Evolutionary conservation across 2,888 invertebrate genomes (phyloP).

Genomic region (Phyto melanocephala): DNA sequence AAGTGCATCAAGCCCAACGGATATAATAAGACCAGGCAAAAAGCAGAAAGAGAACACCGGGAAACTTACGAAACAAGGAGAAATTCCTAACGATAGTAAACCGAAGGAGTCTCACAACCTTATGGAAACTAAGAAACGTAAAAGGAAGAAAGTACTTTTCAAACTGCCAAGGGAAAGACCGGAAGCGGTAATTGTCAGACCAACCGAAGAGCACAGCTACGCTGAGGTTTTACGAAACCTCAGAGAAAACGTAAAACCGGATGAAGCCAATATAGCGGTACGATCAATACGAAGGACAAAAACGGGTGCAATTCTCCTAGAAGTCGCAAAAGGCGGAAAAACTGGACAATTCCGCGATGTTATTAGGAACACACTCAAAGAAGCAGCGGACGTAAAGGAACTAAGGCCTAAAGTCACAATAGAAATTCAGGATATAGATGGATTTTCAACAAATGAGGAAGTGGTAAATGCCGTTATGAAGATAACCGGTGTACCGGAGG

Average conservation of each 20-base stretch:
- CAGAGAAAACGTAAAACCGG: neutral
- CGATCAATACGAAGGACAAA: conserved; percentile 3
- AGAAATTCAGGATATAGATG: conserved; percentile 3
- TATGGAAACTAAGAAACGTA: neutral
- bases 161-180: neutral
- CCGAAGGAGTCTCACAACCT: neutral
- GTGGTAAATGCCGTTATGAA: neutral
- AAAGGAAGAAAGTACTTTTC: neutral
- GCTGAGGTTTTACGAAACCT: neutral
- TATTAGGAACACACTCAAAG: neutral
- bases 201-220: neutral
- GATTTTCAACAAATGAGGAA: neutral
- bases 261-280: neutral
- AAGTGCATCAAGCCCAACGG: conserved; percentile 1
- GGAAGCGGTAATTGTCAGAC: neutral
- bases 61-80: neutral
- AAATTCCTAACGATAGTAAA: neutral
- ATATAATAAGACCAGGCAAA: neutral
- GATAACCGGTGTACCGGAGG: neutral
- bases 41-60: neutral
- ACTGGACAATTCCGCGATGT: neutral
- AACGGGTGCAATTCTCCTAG: neutral
- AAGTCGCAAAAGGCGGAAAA: neutral
- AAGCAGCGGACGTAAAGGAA: neutral
- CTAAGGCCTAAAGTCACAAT: neutral